A percentile compares a stretch with the other conserved stretches of the same genome.
These are phyloP conservation scores for Steromphala cineraria DNA, from an alignment of 2,888 invertebrate genomes.

Conservation along the genomic window DNA sequence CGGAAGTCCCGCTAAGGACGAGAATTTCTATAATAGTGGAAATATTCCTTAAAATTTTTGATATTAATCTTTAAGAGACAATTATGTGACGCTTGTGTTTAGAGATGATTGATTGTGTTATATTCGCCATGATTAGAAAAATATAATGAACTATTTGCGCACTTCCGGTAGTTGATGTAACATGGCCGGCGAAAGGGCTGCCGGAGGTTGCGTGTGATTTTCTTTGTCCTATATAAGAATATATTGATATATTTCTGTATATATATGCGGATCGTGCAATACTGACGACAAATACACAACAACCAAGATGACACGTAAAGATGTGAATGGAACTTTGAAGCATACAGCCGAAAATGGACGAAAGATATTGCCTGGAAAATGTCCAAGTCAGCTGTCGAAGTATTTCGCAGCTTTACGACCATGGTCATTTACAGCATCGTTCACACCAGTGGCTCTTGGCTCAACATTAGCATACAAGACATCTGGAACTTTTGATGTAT, in stretches of 20 bases:
- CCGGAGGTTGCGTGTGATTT: background rate
- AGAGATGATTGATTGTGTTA: no score
- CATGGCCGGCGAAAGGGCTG: background rate
- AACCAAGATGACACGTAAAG: background rate
- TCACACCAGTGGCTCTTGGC: conserved; percentile 92
- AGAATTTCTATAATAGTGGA: no score
- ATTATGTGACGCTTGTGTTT: no score
- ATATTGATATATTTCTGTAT: no score
- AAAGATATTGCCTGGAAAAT: background rate
- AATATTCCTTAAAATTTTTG: no score
- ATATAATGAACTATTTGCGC: background rate
- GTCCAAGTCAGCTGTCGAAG: conserved; percentile 22
- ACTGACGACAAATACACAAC: background rate
- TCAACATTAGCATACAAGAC: conserved; percentile 91
- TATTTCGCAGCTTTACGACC: conserved; percentile 86
- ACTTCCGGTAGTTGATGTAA: background rate
- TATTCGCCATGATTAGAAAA: no score
- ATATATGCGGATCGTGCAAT: no score
- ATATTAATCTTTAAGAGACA: no score
- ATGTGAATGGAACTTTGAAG: background rate
- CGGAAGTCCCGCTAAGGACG: no score
- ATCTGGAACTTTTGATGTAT: conserved; percentile 83
- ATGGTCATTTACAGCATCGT: conserved; percentile 94
- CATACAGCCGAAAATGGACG: background rate
- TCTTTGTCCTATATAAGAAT: background rate